Evolutionary conservation across 2,797 vertebrate species (phyloP), one percentile per base, ranked within the genome.

Genomic region (Oreortyx pictus): DNA sequence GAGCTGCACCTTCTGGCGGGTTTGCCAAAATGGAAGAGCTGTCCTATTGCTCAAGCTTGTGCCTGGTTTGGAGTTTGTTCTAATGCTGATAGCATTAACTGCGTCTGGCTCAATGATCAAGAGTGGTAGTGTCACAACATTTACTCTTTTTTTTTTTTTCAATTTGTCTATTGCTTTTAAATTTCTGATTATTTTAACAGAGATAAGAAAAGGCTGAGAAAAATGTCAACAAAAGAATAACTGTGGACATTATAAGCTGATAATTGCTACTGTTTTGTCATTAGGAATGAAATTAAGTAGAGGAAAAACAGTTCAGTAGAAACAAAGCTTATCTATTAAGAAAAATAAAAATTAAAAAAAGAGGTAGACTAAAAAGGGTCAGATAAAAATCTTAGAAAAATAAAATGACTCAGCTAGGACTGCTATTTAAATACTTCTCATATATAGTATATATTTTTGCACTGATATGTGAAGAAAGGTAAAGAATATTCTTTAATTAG

Each of bases 401-500:
- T 37, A 14, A 15, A 64, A n/a, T 49, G 12, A 74, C 8, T 81
- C n/a, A 61, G 27, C 33, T 71, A 16, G 19, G 25, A 16, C 65
- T 87, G 59, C 50, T 86, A 59, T 60, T 93, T 94, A 22, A 67
- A 11, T 87, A 16, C 56, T 91, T 81, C 23, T 81, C 67, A 70
- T 29, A 52, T 41, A 61, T 60, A 70, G 91, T 89, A 88, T 79
- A 68, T 22, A 6, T 50, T 86, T 93, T 89, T 81, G 25, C n/a
- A 57, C 37, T 68, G 72, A 76, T 70, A 90, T 66, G 74, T 82
- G 54, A 14, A 43, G 50, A 79, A 88, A 86, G 77, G 80, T 70
- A 88, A 81, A 47, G 33, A 86, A 86, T 66, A 50, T 44, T 94
- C 70, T 81, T 18, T 91, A 92, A 75, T 72, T 77, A 88, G 14